Percentiles rank a stretch among this genome's conserved stretches.
phyloP scores from a whole-genome alignment of 1,140 invertebrate genomes.

The Hylyphantes graminicola region DNA sequence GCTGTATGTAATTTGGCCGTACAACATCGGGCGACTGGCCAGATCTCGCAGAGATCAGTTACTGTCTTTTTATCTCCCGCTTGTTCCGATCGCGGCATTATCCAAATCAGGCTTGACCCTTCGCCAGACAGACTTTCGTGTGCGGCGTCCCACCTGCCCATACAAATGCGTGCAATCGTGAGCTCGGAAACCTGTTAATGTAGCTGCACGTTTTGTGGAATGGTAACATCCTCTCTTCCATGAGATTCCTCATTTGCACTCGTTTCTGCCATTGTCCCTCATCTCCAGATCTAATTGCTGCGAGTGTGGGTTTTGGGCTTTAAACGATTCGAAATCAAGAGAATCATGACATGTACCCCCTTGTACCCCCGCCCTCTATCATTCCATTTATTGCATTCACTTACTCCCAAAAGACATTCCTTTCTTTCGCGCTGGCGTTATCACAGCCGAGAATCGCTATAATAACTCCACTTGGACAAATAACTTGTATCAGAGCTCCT shows the following conservation, averaged over 20 bases:
- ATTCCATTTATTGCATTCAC: background rate
- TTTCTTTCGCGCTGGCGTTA: constrained; percentile 17
- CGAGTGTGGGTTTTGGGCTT: constrained; percentile 40
- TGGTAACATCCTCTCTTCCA: constrained; percentile 23
- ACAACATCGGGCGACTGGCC: constrained; percentile 14
- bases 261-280: constrained; percentile 4
- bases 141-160: constrained; percentile 49
- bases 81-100: constrained; percentile 36
- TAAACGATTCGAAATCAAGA: constrained; percentile 42
- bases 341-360: constrained; percentile 34
- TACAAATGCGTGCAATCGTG: constrained; percentile 49
- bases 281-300: constrained; percentile 41
- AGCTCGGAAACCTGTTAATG: constrained; percentile 53
- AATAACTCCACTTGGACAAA: constrained; percentile 51
- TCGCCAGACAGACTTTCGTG: constrained; percentile 38
- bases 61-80: constrained; percentile 47
- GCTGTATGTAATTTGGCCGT: constrained; percentile 55
- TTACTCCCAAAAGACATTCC: constrained; percentile 15
- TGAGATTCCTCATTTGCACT: constrained; percentile 48
- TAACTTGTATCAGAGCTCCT: constrained; percentile 28
- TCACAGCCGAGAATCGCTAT: constrained; percentile 40
- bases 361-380: background rate
- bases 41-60: constrained; percentile 35
- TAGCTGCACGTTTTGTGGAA: constrained; percentile 54
- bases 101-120: constrained; percentile 55